A percentile compares a stretch with the other conserved stretches of the same genome.
These are phyloP conservation scores for Druon quercuslanigerum DNA, from an alignment of 1,140 invertebrate species.

Conservation along the genomic window DNA sequence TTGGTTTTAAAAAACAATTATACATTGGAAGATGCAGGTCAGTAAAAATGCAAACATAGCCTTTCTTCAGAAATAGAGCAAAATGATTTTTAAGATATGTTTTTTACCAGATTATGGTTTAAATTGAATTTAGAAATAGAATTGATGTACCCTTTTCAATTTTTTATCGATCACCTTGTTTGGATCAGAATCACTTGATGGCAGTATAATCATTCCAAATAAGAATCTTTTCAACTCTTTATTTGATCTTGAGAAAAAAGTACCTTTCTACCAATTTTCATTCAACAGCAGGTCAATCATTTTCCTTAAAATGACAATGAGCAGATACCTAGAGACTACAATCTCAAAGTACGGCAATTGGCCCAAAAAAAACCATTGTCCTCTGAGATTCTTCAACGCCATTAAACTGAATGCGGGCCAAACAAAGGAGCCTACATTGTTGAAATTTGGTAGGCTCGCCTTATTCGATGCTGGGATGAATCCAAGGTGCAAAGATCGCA, in stretches of 20 bases:
- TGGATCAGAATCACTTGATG: constrained; percentile 19
- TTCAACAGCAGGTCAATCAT: constrained; percentile 28
- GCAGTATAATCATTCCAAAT: not conserved
- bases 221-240: not conserved
- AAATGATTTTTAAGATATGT: too few relatives aligned
- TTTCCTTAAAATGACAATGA: constrained; percentile 18
- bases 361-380: constrained; percentile 16
- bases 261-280: not conserved
- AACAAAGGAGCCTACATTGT: constrained; percentile 10
- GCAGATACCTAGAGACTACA: not conserved
- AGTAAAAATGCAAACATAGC: too few relatives aligned
- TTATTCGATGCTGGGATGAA: constrained; percentile 22
- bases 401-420: constrained; percentile 29
- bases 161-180: too few relatives aligned
- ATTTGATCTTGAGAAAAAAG: not conserved
- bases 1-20: too few relatives aligned
- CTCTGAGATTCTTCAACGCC: constrained; percentile 15
- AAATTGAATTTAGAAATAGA: too few relatives aligned
- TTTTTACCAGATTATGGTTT: too few relatives aligned
- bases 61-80: too few relatives aligned
- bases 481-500: constrained; percentile 31
- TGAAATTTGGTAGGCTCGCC: constrained; percentile 20
- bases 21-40: too few relatives aligned
- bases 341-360: constrained; percentile 26
- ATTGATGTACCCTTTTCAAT: too few relatives aligned